These are phyloP conservation scores for Epizoanthus stellaris DNA, from an alignment of 92 coral and sea anemone species.

Conservation along the genomic window DNA sequence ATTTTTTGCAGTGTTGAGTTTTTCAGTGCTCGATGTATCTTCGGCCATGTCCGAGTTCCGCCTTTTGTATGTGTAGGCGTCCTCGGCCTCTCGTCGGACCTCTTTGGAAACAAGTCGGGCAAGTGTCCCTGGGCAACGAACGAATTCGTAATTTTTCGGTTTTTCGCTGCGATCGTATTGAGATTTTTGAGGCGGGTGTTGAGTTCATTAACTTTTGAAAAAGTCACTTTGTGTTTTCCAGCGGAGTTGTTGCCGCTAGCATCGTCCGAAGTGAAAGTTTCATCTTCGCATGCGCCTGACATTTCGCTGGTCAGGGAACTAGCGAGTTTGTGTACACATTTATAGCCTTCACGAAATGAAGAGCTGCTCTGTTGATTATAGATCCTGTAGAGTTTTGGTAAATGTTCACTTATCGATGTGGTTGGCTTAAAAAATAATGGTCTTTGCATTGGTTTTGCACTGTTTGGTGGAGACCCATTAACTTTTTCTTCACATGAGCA, in stretches of 20 bases:
- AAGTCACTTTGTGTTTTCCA: conserved; percentile 39
- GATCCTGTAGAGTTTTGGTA: conserved; percentile 59
- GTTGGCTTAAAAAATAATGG: conserved; percentile 55
- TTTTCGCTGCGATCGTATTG: conserved; percentile 8
- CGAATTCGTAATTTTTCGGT: conserved; percentile 3
- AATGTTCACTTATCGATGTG: conserved; percentile 63
- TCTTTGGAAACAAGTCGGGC: conserved; percentile 17
- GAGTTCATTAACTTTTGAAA: conserved; percentile 70
- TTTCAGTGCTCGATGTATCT: conserved; percentile 6
- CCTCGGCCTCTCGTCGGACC: conserved; percentile 5
- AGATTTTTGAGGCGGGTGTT: conserved; percentile 66
- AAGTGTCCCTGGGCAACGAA: not conserved
- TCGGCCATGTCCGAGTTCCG: conserved; percentile 16
- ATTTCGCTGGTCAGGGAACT: conserved; percentile 4
- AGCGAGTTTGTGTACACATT: conserved; percentile 35
- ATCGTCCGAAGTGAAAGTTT: conserved; percentile 14
- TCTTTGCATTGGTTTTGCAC: conserved; percentile 52
- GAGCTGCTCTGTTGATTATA: conserved; percentile 77
- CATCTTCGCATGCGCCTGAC: conserved; percentile 1
- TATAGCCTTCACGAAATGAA: conserved; percentile 78
- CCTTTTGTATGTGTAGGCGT: not conserved
- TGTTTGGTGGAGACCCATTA: conserved; percentile 27
- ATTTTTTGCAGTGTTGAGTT: conserved; percentile 4
- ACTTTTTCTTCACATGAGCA: not conserved
- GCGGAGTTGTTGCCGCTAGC: conserved; percentile 16